These are phyloP conservation scores for Scelioninae gen. 2 DNA, from an alignment of 2,888 invertebrate species.

Conservation along the genomic window DNA sequence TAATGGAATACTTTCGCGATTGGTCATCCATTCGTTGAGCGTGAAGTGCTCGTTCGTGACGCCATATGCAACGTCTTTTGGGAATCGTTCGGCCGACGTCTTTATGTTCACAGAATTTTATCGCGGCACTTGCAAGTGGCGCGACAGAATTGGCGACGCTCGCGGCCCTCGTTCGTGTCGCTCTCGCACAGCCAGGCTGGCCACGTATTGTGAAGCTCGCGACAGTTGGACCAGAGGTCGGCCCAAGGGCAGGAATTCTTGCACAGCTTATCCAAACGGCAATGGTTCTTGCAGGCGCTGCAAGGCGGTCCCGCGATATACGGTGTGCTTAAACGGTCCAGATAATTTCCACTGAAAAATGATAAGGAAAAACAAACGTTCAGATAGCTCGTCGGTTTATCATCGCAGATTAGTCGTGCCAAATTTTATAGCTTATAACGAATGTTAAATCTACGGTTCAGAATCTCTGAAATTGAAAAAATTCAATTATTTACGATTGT, in stretches of 20 bases:
- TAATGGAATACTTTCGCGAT: constrained; percentile 24
- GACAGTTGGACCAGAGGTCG: constrained; percentile 85
- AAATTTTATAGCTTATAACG: too few species aligned
- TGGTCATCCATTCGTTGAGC: constrained; percentile 21
- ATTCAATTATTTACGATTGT: too few species aligned
- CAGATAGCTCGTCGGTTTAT: constrained; percentile 6
- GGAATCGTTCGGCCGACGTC: constrained; percentile 8
- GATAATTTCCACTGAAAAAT: constrained; percentile 65
- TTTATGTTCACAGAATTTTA: constrained; percentile 74
- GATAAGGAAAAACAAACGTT: constrained; percentile 13
- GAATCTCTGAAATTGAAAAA: too few species aligned
- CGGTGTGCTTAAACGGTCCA: constrained; percentile 74
- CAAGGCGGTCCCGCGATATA: constrained; percentile 83
- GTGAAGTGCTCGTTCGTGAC: constrained; percentile 12
- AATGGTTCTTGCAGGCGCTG: constrained; percentile 80
- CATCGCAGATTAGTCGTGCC: too few species aligned
- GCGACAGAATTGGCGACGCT: constrained; percentile 79
- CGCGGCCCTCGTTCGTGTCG: constrained; percentile 77
- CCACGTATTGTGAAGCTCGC: constrained; percentile 79
- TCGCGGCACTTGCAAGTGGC: constrained; percentile 84
- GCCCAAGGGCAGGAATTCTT: constrained; percentile 83
- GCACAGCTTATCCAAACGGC: constrained; percentile 82
- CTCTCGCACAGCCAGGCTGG: constrained; percentile 80
- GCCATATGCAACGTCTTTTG: constrained; percentile 8
- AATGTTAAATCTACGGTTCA: too few species aligned